Evolutionary conservation across 2,113 vertebrate species (phyloP).

Genomic region (Tamias sibiricus): DNA sequence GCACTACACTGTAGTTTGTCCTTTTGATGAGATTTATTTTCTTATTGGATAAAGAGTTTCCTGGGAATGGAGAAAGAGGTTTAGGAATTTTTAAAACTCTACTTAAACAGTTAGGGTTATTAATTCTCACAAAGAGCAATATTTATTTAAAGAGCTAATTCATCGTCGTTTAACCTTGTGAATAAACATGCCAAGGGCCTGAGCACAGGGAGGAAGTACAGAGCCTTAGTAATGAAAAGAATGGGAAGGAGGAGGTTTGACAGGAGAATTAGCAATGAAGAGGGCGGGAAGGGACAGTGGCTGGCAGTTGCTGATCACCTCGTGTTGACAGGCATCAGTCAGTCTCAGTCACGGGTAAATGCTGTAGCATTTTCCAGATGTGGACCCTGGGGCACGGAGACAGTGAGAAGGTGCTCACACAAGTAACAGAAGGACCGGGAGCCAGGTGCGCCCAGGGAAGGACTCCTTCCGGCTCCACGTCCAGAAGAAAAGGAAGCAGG

Average conservation of each 20-base stretch:
- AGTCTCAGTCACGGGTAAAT: neutral
- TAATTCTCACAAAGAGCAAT: slow-evolving; percentile 59
- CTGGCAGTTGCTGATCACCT: no score
- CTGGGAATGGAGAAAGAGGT: neutral
- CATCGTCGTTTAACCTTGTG: slow-evolving; percentile 11
- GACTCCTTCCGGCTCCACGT: neutral
- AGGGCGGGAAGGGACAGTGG: neutral
- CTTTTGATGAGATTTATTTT: slow-evolving; percentile 44
- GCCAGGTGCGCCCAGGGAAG: accelerated
- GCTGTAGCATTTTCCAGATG: neutral
- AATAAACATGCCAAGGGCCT: neutral
- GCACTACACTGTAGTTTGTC: neutral
- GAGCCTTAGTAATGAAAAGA: neutral
- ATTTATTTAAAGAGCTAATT: slow-evolving; percentile 59
- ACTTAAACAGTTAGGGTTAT: slow-evolving; percentile 42
- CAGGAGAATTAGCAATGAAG: neutral
- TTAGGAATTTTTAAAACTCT: slow-evolving; percentile 28
- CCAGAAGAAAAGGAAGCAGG: neutral
- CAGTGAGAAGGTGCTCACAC: neutral
- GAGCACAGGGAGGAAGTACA: neutral
- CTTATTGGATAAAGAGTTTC: slow-evolving; percentile 19
- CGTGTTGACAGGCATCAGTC: neutral
- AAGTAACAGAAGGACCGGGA: neutral
- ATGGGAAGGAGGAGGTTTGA: neutral
- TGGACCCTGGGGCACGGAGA: neutral